Base-by-base conservation (phyloP, 2,797 vertebrate genomes). In the Prunella strophiata region DNA sequence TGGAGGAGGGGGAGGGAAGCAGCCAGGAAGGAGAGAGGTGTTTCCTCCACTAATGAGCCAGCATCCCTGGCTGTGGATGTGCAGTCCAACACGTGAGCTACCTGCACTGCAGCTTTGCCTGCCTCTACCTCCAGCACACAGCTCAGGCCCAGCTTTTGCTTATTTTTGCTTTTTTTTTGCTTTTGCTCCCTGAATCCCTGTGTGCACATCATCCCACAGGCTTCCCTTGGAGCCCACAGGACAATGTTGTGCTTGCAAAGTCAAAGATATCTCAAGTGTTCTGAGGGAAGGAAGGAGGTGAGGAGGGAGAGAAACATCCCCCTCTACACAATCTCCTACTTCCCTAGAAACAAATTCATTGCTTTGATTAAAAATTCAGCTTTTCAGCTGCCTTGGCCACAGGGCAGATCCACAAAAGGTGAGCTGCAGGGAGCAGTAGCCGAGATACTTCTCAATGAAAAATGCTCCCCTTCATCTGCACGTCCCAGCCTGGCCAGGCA, bases 351-450 rank as follows among this genome's bases (percentile, higher is more conserved):
- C 71, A 58, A 68, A 61, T 16, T 5, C 36, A 1, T 15, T 11
- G 21, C 76, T 88, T 93, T 86, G 71, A 90, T 84, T 68, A 82
- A 90, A 73, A 82, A 84, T 75, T 55, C 90, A 91, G 25, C 63
- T 71, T 38, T 74, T 79, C 66, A 54, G 58, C 78, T 71, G 65
- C 59, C 54, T 6, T 5, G 47, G 84, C 63, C 81, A 38, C 23
- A 18, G 65, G 84, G 52, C 65, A 83, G 73, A 45, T 10, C 30
- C 62, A 77, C 40, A 42, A 68, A 58, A 80, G 81, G 43, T 32
- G 81, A 91, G 42, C 18, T 23, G 58, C 65, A 51, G 54, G 38
- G 50, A 89, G 75, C 88, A 65, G 68, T 2, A 42, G 61, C 55
- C 0, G 6, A 73, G 62, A 4, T 50, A 5, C 47, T 91, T 76